Percentiles rank a stretch among this genome's conserved stretches.
Evolutionary conservation across 2,113 vertebrate species (phyloP).

Genomic region (Pollachius pollachius): DNA sequence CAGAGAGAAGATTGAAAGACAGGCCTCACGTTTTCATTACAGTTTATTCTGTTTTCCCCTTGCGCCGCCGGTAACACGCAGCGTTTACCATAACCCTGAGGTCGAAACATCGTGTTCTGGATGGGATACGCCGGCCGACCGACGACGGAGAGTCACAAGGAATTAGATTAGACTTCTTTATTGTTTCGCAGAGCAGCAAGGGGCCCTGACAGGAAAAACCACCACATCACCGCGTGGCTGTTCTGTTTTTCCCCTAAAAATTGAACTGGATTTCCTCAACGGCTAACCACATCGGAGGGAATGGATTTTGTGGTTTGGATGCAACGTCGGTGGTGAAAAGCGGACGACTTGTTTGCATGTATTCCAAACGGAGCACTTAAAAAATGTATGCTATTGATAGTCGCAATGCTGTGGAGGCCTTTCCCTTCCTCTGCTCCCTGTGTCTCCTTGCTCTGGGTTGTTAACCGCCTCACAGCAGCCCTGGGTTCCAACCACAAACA

Average conservation of each 20-base stretch:
- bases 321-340: slow-evolving; percentile 45
- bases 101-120: slow-evolving; percentile 61
- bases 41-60: slow-evolving; percentile 63
- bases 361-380: slow-evolving; percentile 71
- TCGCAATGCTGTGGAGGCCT: slow-evolving; percentile 61
- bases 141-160: too few species aligned
- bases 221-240: slow-evolving; percentile 31
- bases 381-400: slow-evolving; percentile 70
- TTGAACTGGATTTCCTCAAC: slow-evolving; percentile 57
- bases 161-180: too few species aligned
- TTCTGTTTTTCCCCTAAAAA: slow-evolving; percentile 55
- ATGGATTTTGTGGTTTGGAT: slow-evolving; percentile 44
- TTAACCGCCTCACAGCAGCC: slow-evolving; percentile 60
- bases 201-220: slow-evolving; percentile 61
- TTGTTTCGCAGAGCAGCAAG: slow-evolving; percentile 47
- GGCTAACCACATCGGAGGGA: slow-evolving; percentile 56
- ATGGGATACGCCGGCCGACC: slow-evolving; percentile 33
- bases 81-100: slow-evolving; percentile 67
- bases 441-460: slow-evolving; percentile 57
- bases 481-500: slow-evolving; percentile 46
- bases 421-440: slow-evolving; percentile 41
- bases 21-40: too few species aligned
- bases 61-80: slow-evolving; percentile 58
- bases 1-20: too few species aligned
- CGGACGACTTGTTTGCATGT: slow-evolving; percentile 69